A percentile compares a stretch with the other conserved stretches of the same genome.
These are phyloP conservation scores for Ceryle rudis DNA, from an alignment of 2,797 vertebrate species.

Conservation along the genomic window DNA sequence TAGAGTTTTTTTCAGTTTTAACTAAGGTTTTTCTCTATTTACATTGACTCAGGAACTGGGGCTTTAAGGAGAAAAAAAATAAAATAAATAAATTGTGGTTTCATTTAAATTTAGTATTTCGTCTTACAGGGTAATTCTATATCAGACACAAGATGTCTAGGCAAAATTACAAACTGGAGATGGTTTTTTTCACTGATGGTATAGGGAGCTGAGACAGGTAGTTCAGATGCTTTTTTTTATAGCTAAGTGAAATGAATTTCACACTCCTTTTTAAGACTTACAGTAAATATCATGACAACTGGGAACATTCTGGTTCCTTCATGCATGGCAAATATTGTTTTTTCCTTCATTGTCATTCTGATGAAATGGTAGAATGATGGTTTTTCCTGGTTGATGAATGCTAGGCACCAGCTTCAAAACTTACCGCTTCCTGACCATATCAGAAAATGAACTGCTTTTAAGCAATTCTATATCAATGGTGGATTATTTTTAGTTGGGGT, in stretches of 20 bases:
- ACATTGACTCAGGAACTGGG: background rate
- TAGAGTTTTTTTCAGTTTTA: background rate
- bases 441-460: background rate
- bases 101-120: background rate
- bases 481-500: background rate
- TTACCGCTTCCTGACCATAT: background rate
- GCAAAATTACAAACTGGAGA: background rate
- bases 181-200: background rate
- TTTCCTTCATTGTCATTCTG: background rate
- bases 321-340: background rate
- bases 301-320: background rate
- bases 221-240: background rate
- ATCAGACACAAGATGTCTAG: background rate
- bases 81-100: fast-evolving
- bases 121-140: background rate
- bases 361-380: background rate
- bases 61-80: background rate
- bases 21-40: background rate
- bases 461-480: fast-evolving
- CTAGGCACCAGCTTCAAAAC: background rate
- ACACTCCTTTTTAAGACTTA: background rate
- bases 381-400: background rate
- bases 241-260: background rate
- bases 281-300: background rate
- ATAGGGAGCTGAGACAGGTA: background rate